Evolutionary conservation across 2,888 invertebrate genomes (phyloP).

Genomic region (Aporophyla lueneburgensis): DNA sequence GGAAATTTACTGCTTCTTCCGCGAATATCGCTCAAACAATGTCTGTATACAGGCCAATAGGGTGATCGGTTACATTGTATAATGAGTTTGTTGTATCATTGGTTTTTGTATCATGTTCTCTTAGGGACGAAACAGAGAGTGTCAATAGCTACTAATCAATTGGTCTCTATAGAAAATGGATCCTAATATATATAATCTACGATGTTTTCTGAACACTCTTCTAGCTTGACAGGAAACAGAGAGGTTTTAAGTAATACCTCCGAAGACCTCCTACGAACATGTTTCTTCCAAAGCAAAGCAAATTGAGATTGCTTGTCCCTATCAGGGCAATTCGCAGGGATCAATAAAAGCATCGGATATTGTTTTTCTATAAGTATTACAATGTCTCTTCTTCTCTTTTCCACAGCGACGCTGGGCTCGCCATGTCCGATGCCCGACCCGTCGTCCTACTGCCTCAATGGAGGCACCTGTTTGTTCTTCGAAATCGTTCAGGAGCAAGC

Average conservation of each 20-base stretch:
- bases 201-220: background rate
- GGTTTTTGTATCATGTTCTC: conserved; percentile 52
- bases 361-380: background rate
- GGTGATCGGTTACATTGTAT: conserved; percentile 79
- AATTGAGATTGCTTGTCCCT: background rate
- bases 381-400: conserved; percentile 21
- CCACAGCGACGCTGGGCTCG: conserved; percentile 89
- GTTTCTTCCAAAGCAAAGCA: background rate
- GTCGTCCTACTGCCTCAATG: conserved; percentile 95
- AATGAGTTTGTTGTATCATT: conserved; percentile 64
- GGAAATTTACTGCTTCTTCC: conserved; percentile 70
- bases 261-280: background rate
- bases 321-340: background rate
- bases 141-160: background rate
- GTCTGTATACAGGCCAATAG: conserved; percentile 74
- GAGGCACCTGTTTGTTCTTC: conserved; percentile 96
- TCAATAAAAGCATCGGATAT: background rate
- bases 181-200: background rate
- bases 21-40: conserved; percentile 77
- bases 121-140: conserved; percentile 23
- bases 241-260: background rate
- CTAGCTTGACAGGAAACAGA: background rate
- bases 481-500: conserved; percentile 94
- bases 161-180: background rate
- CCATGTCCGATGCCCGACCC: conserved; percentile 92